These are phyloP conservation scores for Dioctria linearis DNA, from an alignment of 2,888 invertebrate species.

Conservation along the genomic window DNA sequence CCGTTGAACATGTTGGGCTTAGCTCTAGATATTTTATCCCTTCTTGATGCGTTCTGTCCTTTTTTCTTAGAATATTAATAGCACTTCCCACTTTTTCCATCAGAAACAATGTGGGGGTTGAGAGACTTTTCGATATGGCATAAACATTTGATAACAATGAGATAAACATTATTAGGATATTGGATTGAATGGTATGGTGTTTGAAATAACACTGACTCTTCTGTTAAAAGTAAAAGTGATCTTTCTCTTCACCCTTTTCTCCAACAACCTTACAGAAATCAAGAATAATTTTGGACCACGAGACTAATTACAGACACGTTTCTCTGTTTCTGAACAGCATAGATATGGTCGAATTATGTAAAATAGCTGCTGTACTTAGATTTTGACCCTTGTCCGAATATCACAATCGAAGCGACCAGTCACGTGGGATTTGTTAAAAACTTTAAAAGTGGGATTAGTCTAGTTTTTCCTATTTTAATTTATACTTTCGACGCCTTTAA, in stretches of 20 bases:
- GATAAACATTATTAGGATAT: slow-evolving; percentile 56
- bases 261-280: not conserved
- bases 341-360: slow-evolving; percentile 56
- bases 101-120: slow-evolving; percentile 12
- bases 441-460: slow-evolving; percentile 5
- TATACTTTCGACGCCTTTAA: slow-evolving; percentile 8
- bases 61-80: slow-evolving; percentile 58
- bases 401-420: not conserved
- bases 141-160: slow-evolving; percentile 57
- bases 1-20: slow-evolving; percentile 57
- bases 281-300: slow-evolving; percentile 51
- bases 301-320: slow-evolving; percentile 54
- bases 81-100: slow-evolving; percentile 41
- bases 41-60: slow-evolving; percentile 47
- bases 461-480: slow-evolving; percentile 7
- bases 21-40: slow-evolving; percentile 59
- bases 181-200: slow-evolving; percentile 7
- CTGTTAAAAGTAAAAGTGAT: slow-evolving; percentile 4
- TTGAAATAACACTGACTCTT: not conserved
- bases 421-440: not conserved
- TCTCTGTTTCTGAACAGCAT: slow-evolving; percentile 42
- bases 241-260: not conserved
- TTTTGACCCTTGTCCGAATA: slow-evolving; percentile 23
- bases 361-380: slow-evolving; percentile 2
- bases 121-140: slow-evolving; percentile 12